Evolutionary conservation across 2,113 vertebrate genomes (phyloP).

Genomic region (Nettapus auritus): DNA sequence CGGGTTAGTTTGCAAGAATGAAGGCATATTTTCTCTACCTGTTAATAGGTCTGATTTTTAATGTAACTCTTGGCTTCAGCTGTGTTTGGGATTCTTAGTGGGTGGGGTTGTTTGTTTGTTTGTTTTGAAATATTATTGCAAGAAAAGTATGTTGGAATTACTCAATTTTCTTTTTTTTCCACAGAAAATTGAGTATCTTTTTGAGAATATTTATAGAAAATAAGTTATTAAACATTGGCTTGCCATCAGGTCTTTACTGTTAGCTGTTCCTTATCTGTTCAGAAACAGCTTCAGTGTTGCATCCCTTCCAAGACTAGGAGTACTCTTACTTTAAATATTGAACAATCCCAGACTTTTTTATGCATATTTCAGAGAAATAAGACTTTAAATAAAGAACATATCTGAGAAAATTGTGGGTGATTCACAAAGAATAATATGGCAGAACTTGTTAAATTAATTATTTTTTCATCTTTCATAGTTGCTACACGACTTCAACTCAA

Average conservation of each 20-base stretch:
- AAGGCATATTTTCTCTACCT: background rate
- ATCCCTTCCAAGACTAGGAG: background rate
- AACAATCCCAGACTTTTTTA: background rate
- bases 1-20: background rate
- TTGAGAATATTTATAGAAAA: background rate
- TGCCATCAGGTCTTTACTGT: background rate
- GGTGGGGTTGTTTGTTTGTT: background rate
- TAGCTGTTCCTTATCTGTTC: background rate
- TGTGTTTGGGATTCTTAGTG: background rate
- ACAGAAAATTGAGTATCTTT: background rate
- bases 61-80: background rate
- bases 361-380: background rate
- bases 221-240: background rate
- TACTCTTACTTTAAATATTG: background rate
- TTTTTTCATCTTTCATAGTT: slow-evolving; percentile 15
- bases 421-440: background rate
- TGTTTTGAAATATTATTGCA: background rate
- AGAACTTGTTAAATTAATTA: background rate
- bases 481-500: background rate
- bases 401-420: background rate
- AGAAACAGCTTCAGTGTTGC: background rate
- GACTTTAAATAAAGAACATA: background rate
- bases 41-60: background rate
- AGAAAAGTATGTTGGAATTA: background rate
- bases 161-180: background rate